phyloP scores from a whole-genome alignment of 2,113 vertebrate genomes.

The Bubo bubo region DNA sequence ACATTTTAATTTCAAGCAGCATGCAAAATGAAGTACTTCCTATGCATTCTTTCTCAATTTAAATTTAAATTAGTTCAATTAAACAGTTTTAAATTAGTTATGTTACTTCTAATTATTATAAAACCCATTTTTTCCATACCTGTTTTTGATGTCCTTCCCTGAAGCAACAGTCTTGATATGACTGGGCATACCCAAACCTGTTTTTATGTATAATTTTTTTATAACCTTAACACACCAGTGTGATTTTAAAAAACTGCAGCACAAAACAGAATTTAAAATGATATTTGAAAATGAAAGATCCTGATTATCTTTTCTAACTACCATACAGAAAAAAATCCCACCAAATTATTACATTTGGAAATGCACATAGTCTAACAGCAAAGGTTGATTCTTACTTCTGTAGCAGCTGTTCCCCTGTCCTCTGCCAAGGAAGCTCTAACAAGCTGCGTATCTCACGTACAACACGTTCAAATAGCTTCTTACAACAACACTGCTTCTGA shows the following conservation, averaged over 20 bases:
- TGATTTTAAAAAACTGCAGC: not conserved
- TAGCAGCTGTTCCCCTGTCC: not conserved
- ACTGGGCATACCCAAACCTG: not conserved
- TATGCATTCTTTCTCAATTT: not conserved
- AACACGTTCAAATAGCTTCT: not conserved
- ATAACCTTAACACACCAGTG: not conserved
- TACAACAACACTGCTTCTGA: not conserved
- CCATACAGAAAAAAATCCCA: not conserved
- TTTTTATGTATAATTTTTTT: not conserved
- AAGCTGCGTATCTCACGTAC: not conserved
- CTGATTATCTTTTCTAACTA: not conserved
- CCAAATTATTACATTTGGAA: not conserved
- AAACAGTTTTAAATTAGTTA: constrained; percentile 32
- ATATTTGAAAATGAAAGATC: not conserved
- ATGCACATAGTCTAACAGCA: not conserved
- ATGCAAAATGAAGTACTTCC: not conserved
- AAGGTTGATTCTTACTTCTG: not conserved
- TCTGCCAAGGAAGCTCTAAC: not conserved
- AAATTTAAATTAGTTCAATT: constrained; percentile 56
- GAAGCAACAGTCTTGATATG: not conserved
- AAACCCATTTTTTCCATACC: not conserved
- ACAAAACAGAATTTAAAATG: not conserved
- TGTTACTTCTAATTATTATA: constrained; percentile 22
- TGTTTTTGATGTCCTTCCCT: not conserved
- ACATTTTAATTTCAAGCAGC: not conserved